Evolutionary conservation across 2,797 vertebrate genomes (phyloP).

Genomic region (Sebastes taczanowskii): DNA sequence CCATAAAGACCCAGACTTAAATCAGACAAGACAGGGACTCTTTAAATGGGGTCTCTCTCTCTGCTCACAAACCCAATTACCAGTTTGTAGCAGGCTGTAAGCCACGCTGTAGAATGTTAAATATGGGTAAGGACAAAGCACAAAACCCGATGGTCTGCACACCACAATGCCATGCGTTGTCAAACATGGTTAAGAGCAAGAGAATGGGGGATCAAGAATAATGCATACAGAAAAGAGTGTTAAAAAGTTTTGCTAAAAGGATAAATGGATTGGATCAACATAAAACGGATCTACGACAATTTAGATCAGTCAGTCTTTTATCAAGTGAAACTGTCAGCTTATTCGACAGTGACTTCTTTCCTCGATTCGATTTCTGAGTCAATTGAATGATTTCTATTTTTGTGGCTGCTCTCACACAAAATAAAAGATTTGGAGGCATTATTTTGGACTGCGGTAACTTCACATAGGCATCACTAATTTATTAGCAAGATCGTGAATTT

Average conservation of each 20-base stretch:
- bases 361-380: background rate
- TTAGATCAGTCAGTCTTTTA: background rate
- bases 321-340: background rate
- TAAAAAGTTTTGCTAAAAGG: background rate
- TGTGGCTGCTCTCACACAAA: background rate
- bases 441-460: background rate
- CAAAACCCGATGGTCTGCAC: background rate
- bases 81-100: conserved; percentile 35
- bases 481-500: background rate
- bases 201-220: background rate
- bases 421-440: background rate
- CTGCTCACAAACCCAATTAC: conserved; percentile 57
- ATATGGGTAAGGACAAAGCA: conserved; percentile 18
- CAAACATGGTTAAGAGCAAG: background rate
- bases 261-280: background rate
- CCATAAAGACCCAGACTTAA: conserved; percentile 40
- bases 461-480: background rate
- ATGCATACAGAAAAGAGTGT: background rate
- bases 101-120: conserved; percentile 35
- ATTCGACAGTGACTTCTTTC: background rate
- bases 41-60: conserved; percentile 45
- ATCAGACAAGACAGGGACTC: conserved; percentile 62
- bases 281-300: background rate
- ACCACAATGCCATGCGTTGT: background rate
- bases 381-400: background rate